Evolutionary conservation across 2,888 invertebrate genomes (phyloP), one percentile per base, ranked within the genome.

Genomic region (Diarsia rubi): DNA sequence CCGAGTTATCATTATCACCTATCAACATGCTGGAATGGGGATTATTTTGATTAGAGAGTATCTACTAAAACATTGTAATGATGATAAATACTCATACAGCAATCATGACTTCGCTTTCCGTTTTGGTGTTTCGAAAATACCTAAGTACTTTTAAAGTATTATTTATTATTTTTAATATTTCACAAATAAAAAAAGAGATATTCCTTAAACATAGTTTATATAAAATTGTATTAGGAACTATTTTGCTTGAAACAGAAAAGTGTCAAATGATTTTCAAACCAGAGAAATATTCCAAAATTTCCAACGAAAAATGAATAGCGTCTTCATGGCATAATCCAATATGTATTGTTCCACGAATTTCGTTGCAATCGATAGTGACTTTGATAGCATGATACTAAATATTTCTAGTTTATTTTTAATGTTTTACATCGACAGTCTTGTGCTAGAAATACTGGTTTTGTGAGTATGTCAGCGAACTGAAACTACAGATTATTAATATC

Each of bases 31-130:
- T 49, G 60, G 59, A 59, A 54, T 44, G 44, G 21, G 27, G 71
- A 82, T 82, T 83, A 75, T 54, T 69, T 69, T 69, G 80, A 82
- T 82, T 69, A 69, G 9, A 37, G 37, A 24, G 49, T 54, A 75
- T 62, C 69, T 54, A 52, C 14, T 68, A 14, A n/a, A 31, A 65
- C 52, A 9, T 82, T 82, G 47, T 71, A 77, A 78, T 27, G 44
- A 63, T 82, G 64, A 82, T 66, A 63, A 78, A 63, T 57, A 27
- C 6, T 37, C 37, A 8, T 44, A 54, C 1, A 65, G 52, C 21
- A 71, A 47, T 62, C 37, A 47, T n/a, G 52, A 21, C 5, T 73
- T 47, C 12, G 12, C 57, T 81, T 67, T 74, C 12, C 3, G 19
- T 27, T 62, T 47, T 6, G 2, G 5, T 16, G 24, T 68, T 60